Percentiles rank a stretch among this genome's conserved stretches.
These are phyloP conservation scores for Coleophora deauratella DNA, from an alignment of 2,888 invertebrate species.

Conservation along the genomic window DNA sequence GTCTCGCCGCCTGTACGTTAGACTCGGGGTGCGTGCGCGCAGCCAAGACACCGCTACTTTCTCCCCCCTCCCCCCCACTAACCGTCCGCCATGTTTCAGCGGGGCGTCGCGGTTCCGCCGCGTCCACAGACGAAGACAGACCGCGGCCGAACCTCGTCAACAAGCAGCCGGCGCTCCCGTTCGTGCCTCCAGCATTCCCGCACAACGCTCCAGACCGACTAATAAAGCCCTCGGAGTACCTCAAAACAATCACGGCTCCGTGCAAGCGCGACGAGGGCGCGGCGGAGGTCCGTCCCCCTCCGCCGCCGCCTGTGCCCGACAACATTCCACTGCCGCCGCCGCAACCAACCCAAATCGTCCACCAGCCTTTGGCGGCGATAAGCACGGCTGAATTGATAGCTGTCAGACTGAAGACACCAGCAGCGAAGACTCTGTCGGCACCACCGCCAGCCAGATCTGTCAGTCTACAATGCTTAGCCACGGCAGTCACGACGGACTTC, in stretches of 20 bases:
- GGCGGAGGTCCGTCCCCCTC: conserved; percentile 76
- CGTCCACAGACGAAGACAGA: conserved; percentile 68
- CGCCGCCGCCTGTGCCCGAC: conserved; percentile 68
- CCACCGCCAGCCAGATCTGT: conserved; percentile 79
- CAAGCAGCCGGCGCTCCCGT: conserved; percentile 89
- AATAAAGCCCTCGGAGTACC: conserved; percentile 94
- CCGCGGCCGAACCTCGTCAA: conserved; percentile 81
- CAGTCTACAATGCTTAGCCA: conserved; percentile 82
- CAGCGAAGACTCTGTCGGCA: conserved; percentile 89
- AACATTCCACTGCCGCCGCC: conserved; percentile 49
- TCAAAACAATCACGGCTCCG: conserved; percentile 85
- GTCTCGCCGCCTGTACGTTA: neutral
- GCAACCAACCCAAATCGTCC: conserved; percentile 46
- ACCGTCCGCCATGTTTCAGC: conserved; percentile 46
- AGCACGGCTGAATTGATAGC: conserved; percentile 91
- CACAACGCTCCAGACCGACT: conserved; percentile 86
- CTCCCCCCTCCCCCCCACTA: conserved; percentile 21
- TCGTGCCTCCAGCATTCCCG: conserved; percentile 93
- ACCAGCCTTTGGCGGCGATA: conserved; percentile 89
- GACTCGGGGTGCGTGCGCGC: conserved; percentile 43
- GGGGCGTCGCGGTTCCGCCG: conserved; percentile 56
- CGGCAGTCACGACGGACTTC: conserved; percentile 73
- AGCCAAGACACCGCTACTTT: conserved; percentile 29
- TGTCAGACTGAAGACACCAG: conserved; percentile 84
- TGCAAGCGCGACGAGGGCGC: conserved; percentile 70